Base-by-base conservation (phyloP, 2,113 vertebrate species). In the Saimiri boliviensis region DNA sequence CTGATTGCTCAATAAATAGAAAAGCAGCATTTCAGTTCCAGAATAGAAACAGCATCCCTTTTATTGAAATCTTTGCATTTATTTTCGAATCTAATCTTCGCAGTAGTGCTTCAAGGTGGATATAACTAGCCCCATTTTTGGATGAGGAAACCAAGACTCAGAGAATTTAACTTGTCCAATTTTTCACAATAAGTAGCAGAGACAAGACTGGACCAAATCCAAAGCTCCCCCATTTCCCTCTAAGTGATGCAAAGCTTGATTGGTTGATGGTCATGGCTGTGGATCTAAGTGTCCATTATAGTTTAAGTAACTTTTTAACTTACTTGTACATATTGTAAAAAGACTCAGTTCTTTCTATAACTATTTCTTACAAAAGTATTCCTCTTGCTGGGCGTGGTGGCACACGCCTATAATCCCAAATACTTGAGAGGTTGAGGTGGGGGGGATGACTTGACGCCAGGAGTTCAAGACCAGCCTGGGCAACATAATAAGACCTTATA, bases 141-240 rank as follows among this genome's bases (percentile, higher is more conserved):
- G 42, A 95, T 21, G 35, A 86, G 19, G 42, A 77, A 89, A 66
- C 49, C 16, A 54, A 92, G 25, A 80, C 52, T 74, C 60, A 6
- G 47, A 54, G 37, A 92, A 25, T 76, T 76, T 56, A 90, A 68
- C 27, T 40, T 71, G 16, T n/a, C 70, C 25, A 74, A 63, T 49
- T 86, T 93, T 91, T 83, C 30, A 58, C 58, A 95, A 73, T 47
- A 87, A 90, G 66, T 23, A 86, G 45, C 17, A 88, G 66, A 84
- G 60, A 63, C 35, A 90, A 58, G n/a, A 80, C 9, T 4, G 35
- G 56, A 71, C 30, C 2, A 1, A 17, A 19, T 92, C 21, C 32
- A 71, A 84, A 73, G 35, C 35, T n/a, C 30, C 42, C 2, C 3
- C 0, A 40, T n/a, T 71, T 60, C 58, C 40, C 27, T n/a, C 32